phyloP scores from a whole-genome alignment of 2,888 invertebrate genomes.

The Rhingia rostrata region DNA sequence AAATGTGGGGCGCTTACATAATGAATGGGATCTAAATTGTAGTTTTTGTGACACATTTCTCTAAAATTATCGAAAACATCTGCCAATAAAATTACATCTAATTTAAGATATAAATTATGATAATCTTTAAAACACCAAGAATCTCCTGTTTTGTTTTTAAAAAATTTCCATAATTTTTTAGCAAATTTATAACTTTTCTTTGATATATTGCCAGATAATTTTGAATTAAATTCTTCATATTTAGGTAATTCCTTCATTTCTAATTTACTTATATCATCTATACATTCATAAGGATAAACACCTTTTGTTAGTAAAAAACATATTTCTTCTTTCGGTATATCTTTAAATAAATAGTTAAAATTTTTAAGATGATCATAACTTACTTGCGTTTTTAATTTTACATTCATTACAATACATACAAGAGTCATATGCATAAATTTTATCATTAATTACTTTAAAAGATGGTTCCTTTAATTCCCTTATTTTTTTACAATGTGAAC shows the following conservation, averaged over 20 bases:
- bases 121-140: conserved; percentile 36
- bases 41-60: conserved; percentile 26
- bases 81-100: conserved; percentile 36
- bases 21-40: conserved; percentile 25
- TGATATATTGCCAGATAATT: background rate
- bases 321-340: conserved; percentile 15
- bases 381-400: conserved; percentile 22
- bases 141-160: conserved; percentile 24
- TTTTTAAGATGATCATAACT: conserved; percentile 18
- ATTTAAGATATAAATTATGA: conserved; percentile 39
- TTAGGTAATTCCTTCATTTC: background rate
- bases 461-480: conserved; percentile 22
- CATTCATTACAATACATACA: conserved; percentile 21
- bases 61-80: conserved; percentile 30
- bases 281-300: conserved; percentile 27
- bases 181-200: conserved; percentile 30
- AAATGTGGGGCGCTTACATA: conserved; percentile 25
- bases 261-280: conserved; percentile 8
- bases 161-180: conserved; percentile 26
- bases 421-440: conserved; percentile 5
- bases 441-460: conserved; percentile 32
- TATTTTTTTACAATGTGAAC: conserved; percentile 2
- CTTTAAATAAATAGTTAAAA: conserved; percentile 21
- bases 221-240: background rate
- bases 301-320: conserved; percentile 12